phyloP scores from a whole-genome alignment of 1,140 invertebrate genomes.

The Propsilocerus akamusi region DNA sequence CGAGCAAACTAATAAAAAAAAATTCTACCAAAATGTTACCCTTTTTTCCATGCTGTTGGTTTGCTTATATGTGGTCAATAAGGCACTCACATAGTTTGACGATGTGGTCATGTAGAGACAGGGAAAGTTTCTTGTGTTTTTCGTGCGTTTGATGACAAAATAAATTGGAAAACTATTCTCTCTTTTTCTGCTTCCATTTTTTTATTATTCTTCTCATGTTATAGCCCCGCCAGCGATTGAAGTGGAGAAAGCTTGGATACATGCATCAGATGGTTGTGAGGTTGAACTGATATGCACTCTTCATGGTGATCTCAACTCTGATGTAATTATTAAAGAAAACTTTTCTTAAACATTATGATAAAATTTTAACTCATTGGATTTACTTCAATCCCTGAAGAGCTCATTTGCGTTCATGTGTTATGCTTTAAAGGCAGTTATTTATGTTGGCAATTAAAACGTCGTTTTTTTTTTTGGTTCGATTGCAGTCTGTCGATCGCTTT shows the following conservation, averaged over 20 bases:
- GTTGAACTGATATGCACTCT: slow-evolving; percentile 29
- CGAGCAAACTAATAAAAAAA: slow-evolving; percentile 1
- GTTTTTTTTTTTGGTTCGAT: background rate
- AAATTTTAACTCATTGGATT: background rate
- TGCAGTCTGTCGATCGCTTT: too few species aligned
- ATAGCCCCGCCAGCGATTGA: slow-evolving; percentile 31
- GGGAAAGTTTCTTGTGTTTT: background rate
- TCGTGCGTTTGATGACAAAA: background rate
- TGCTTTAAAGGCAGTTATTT: background rate
- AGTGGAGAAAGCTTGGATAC: slow-evolving; percentile 28
- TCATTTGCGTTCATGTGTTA: background rate
- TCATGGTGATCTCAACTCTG: slow-evolving; percentile 26
- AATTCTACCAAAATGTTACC: background rate
- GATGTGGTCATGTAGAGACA: background rate
- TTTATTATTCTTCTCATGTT: slow-evolving; percentile 6
- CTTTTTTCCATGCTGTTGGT: background rate
- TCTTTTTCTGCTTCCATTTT: background rate
- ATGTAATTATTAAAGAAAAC: slow-evolving; percentile 17
- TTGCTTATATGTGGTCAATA: background rate
- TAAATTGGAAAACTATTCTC: slow-evolving; percentile 1
- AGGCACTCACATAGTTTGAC: background rate
- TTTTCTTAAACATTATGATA: too few species aligned
- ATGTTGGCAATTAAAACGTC: background rate
- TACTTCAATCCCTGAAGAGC: background rate
- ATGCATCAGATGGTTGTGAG: slow-evolving; percentile 28